A percentile compares a stretch with the other conserved stretches of the same genome.
Evolutionary conservation across 2,888 invertebrate species (phyloP).

Genomic region (Cephalotes varians): DNA sequence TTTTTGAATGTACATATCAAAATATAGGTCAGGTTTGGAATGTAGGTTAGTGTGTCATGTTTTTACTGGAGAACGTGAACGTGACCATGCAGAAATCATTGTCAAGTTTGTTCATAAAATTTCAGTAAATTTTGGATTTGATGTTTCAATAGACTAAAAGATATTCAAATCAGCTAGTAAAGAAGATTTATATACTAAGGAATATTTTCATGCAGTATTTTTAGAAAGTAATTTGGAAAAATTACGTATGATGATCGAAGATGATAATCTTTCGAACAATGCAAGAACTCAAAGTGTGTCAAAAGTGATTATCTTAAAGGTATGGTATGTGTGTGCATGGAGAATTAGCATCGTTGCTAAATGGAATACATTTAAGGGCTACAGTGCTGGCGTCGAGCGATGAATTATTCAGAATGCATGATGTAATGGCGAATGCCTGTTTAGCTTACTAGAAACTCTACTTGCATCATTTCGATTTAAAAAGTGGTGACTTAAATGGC

Average conservation of each 20-base stretch:
- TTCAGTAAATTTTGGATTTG: conserved; percentile 9
- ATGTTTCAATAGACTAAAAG: neutral
- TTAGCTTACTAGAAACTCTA: conserved; percentile 17
- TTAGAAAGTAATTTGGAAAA: neutral
- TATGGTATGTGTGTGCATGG: neutral
- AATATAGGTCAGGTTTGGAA: conserved; percentile 43
- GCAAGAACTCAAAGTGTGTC: neutral
- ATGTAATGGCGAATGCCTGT: conserved; percentile 33
- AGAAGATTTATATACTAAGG: neutral
- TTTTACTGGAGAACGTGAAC: conserved; percentile 21
- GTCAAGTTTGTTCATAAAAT: conserved; percentile 19
- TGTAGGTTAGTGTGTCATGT: conserved; percentile 49
- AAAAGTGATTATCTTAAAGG: neutral
- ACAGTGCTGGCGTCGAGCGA: conserved; percentile 9
- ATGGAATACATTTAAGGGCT: conserved; percentile 31
- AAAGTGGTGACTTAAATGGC: neutral
- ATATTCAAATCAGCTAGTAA: neutral
- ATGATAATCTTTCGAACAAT: neutral
- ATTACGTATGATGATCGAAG: neutral
- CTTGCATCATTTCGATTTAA: conserved; percentile 33
- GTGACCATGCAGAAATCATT: conserved; percentile 28
- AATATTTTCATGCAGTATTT: neutral
- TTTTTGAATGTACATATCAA: conserved; percentile 12
- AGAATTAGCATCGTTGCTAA: conserved; percentile 40
- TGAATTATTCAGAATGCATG: conserved; percentile 42